These are phyloP conservation scores for Meta bourneti DNA, from an alignment of 2,888 invertebrate genomes.

Conservation along the genomic window DNA sequence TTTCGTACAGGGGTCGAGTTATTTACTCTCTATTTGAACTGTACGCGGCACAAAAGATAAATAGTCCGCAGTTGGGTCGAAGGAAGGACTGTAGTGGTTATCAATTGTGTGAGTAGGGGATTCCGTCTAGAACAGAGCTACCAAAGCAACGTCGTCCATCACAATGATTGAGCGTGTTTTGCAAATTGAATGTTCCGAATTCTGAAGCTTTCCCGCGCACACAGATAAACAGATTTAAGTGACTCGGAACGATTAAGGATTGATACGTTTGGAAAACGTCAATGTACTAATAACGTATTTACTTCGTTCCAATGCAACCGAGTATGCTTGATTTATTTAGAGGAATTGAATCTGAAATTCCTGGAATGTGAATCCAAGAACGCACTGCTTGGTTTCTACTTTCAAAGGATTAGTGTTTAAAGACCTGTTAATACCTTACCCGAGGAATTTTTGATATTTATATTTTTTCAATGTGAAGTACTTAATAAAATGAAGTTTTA, in stretches of 20 bases:
- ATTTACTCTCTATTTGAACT: slow-evolving; percentile 44
- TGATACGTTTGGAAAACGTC: background rate
- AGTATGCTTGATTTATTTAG: too few relatives aligned
- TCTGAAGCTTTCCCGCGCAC: background rate
- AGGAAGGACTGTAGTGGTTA: background rate
- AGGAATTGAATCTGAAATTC: too few relatives aligned
- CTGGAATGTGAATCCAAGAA: too few relatives aligned
- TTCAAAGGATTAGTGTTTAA: too few relatives aligned
- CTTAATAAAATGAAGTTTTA: too few relatives aligned
- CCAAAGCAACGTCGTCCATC: slow-evolving; percentile 7
- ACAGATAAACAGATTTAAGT: background rate
- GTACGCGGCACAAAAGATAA: slow-evolving; percentile 18
- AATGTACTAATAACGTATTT: background rate
- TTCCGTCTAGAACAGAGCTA: slow-evolving; percentile 7
- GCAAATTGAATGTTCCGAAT: background rate
- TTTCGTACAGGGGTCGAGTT: slow-evolving; percentile 16
- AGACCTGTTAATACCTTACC: too few relatives aligned
- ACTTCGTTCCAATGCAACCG: too few relatives aligned
- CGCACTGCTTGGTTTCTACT: too few relatives aligned
- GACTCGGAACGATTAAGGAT: background rate
- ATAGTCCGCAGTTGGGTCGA: slow-evolving; percentile 6
- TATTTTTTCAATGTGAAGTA: too few relatives aligned
- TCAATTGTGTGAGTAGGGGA: slow-evolving; percentile 2
- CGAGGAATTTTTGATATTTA: too few relatives aligned
- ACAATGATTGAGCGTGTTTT: slow-evolving; percentile 12